Evolutionary conservation across 2,888 invertebrate species (phyloP), one percentile per base, ranked within the genome.

Genomic region (Oxytorus armatus): DNA sequence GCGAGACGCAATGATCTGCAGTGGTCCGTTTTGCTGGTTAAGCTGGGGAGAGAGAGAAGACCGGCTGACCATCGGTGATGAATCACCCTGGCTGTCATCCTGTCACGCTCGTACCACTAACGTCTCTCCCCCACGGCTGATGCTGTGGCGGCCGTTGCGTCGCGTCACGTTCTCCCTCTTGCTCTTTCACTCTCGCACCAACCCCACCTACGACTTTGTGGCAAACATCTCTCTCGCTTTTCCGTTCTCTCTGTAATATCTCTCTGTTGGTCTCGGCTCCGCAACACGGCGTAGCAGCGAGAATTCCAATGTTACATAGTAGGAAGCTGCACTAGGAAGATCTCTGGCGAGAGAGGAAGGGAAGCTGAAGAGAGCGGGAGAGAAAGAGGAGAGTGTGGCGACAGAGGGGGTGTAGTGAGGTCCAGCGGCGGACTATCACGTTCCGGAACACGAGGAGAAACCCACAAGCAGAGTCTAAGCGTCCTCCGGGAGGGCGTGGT

Each of bases 81-180:
- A 82, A 83, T 83, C 83, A 83, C 83, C 82, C 70, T 69, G 72
- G 77, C 83, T 83, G 83, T 83, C 83, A 77, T 79, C 79, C 82
- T 83, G 83, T 83, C 82, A 82, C 82, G 77, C 66, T 61, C 33
- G 72, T 68, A 80, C 78, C 81, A 66, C 81, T 75, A 75, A 81
- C 81, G 79, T 75, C 79, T 75, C 74, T 73, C 72, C 80, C 77
- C 59, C 77, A 61, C 39, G 69, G 51, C 51, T 59, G 69, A 49
- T 49, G 57, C 51, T 79, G 68, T 39, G 36, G 79, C 66, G 39
- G 53, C 44, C 49, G 77, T 73, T 66, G 61, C 66, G 49, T 77
- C 77, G 77, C 72, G 36, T 77, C 73, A 73, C 73, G 53, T 73
- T 73, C 53, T 73, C 47, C 68, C 77, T 68, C 72, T 68, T 66